Base-by-base conservation (phyloP, 1,140 invertebrate genomes). In the Ceratitis capitata region DNA sequence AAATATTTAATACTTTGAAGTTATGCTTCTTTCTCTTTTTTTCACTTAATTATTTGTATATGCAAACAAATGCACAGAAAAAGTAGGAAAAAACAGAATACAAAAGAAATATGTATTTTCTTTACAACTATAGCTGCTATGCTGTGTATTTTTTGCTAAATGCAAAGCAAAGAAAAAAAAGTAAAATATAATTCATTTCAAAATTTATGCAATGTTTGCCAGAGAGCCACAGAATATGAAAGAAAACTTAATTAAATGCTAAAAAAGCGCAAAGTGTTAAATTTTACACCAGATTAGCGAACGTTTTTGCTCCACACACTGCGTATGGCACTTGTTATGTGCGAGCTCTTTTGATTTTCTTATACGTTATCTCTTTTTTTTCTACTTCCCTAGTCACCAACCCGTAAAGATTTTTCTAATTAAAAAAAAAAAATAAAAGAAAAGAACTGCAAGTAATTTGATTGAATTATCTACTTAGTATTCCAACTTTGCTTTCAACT, bases 401-500 rank as follows among this genome's bases (percentile, higher is more conserved):
- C 1, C 5, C n/a, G n/a, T 16, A 53, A 53, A 53, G 1, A 4
- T 53, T 16, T 9, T 53, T 19, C n/a, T 19, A 19, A 53, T 53
- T 53, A 16, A 19, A 53, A n/a, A n/a, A n/a, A n/a, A n/a, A n/a
- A n/a, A n/a, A n/a, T n/a, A n/a, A n/a, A n/a, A n/a, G n/a, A n/a
- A n/a, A n/a, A n/a, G n/a, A n/a, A n/a, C n/a, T n/a, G n/a, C n/a
- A n/a, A n/a, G n/a, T n/a, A n/a, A n/a, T n/a, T n/a, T n/a, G n/a
- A n/a, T n/a, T n/a, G n/a, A n/a, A n/a, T n/a, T n/a, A n/a, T n/a
- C n/a, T n/a, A n/a, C n/a, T n/a, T n/a, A n/a, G n/a, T n/a, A n/a
- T n/a, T n/a, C n/a, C 29, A 61, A 61, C 69, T 78, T 78, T 78
- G 69, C 69, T 47, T 78, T 78, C 69, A 78, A 74, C 35, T 74